Conservation (phyloP, 2,888 invertebrate species). For the Dryomyza anilis region DNA sequence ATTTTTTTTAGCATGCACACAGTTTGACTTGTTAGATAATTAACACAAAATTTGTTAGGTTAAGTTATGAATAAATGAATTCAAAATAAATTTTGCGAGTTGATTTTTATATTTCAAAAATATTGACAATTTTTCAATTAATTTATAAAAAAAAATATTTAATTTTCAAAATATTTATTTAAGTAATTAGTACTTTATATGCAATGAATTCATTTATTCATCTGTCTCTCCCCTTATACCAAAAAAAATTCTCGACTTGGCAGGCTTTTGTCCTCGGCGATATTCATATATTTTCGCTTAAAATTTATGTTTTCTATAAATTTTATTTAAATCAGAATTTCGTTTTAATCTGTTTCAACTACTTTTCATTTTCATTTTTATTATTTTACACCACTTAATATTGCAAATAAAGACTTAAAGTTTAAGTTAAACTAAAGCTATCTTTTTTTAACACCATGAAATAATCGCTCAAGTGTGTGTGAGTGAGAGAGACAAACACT, state of each 20-base stretch:
- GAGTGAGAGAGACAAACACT: no score
- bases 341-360: neutral
- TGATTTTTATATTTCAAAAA: no score
- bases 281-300: conserved; percentile 22
- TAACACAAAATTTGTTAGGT: conserved; percentile 41
- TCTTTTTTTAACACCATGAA: no score
- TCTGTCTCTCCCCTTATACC: conserved; percentile 51
- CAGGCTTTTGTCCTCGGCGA: conserved; percentile 59
- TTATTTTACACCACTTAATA: no score
- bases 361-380: neutral
- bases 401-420: no score
- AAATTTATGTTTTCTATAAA: conserved; percentile 9
- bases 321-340: neutral
- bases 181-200: neutral
- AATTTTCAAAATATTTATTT: no score
- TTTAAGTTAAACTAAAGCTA: no score
- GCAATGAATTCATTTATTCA: conserved; percentile 51
- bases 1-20: conserved; percentile 4
- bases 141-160: no score
- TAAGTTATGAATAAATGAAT: conserved; percentile 57
- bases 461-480: no score
- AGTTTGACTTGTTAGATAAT: neutral
- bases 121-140: conserved; percentile 1
- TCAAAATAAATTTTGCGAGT: conserved; percentile 27
- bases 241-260: conserved; percentile 62